Conservation (phyloP, 2,888 invertebrate genomes). For the Trichacis sp. region DNA sequence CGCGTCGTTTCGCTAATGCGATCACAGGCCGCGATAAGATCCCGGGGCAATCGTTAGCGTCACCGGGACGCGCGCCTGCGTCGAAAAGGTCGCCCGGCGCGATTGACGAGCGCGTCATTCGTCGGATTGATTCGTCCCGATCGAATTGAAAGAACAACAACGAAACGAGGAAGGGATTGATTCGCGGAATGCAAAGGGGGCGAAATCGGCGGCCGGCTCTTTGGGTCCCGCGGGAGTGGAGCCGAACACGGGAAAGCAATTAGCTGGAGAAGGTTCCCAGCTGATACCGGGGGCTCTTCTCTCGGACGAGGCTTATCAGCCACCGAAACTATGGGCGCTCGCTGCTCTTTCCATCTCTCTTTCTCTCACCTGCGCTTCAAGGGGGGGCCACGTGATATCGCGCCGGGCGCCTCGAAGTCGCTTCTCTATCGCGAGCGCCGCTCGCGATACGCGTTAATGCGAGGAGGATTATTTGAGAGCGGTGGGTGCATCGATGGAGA, state of each 20-base stretch:
- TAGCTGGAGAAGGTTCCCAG: conserved; percentile 61
- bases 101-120: background rate
- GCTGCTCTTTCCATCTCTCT: conserved; percentile 30
- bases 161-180: background rate
- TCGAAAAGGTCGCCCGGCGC: conserved; percentile 24
- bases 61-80: conserved; percentile 45
- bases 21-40: conserved; percentile 63
- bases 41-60: conserved; percentile 62
- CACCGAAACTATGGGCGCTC: conserved; percentile 23
- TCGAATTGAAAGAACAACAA: no score
- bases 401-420: conserved; percentile 35
- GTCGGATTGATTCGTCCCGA: no score
- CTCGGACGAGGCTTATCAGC: conserved; percentile 45
- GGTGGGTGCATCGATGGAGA: conserved; percentile 39
- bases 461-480: conserved; percentile 22
- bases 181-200: background rate
- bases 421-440: conserved; percentile 29
- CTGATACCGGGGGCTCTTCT: conserved; percentile 66
- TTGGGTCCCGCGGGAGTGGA: conserved; percentile 63
- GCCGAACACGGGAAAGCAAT: conserved; percentile 68
- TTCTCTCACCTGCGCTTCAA: conserved; percentile 29
- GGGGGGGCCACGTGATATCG: conserved; percentile 27
- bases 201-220: conserved; percentile 38
- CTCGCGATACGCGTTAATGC: conserved; percentile 31
- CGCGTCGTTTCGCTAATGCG: conserved; percentile 64